These are phyloP conservation scores for Hemaris fuciformis DNA, from an alignment of 2,888 invertebrate species.

Conservation along the genomic window DNA sequence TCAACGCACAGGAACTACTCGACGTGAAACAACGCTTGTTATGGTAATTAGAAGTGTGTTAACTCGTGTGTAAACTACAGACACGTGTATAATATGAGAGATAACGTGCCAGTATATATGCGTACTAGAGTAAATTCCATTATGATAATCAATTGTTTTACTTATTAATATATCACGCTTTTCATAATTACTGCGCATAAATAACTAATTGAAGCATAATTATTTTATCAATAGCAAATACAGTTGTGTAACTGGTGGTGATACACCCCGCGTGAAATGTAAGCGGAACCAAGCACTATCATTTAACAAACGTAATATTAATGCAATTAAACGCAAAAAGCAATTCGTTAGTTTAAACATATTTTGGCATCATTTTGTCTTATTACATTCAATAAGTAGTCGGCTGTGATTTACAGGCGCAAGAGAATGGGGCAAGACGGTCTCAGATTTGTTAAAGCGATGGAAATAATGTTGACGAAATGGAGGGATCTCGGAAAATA, in stretches of 20 bases:
- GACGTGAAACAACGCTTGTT: not conserved
- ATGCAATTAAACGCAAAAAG: not conserved
- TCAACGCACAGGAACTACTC: not conserved
- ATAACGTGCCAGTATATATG: not conserved
- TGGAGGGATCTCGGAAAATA: not conserved
- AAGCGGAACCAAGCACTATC: not conserved
- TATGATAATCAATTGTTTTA: too few species aligned
- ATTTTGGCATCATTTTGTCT: not conserved
- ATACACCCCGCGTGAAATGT: not conserved
- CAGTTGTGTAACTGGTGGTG: not conserved
- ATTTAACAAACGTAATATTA: not conserved
- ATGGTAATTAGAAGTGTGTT: slow-evolving; percentile 1
- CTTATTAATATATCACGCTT: too few species aligned
- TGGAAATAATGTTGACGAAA: slow-evolving; percentile 7
- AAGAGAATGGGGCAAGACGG: not conserved
- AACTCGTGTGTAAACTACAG: not conserved
- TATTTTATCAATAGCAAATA: not conserved
- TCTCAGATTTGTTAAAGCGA: slow-evolving; percentile 3
- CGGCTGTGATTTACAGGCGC: not conserved
- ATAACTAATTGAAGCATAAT: not conserved
- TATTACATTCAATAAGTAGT: slow-evolving; percentile 6
- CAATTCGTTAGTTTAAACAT: not conserved
- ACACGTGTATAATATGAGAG: not conserved
- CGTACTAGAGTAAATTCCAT: too few species aligned
- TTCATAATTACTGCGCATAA: too few species aligned